phyloP scores from a whole-genome alignment of 2,113 vertebrate genomes.

The Zingel zingel region DNA sequence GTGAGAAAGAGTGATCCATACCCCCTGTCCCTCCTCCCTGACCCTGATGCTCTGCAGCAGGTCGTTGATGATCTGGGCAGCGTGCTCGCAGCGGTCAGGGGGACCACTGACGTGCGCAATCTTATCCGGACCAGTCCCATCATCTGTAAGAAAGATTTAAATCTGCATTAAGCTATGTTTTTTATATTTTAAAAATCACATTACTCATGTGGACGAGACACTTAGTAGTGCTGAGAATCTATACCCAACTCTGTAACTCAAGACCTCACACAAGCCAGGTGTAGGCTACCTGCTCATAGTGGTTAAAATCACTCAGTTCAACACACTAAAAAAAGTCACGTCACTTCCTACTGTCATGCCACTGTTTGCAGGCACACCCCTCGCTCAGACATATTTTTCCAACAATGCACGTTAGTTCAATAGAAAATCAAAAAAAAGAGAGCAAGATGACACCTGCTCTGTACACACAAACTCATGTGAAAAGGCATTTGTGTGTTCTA shows the following conservation, averaged over 20 bases:
- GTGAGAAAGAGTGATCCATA: slow-evolving; percentile 58
- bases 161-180: neutral
- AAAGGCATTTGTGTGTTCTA: neutral
- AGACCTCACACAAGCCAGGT: neutral
- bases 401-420: neutral
- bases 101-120: slow-evolving; percentile 91
- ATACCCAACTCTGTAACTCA: neutral
- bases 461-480: neutral
- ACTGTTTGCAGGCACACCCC: too few species aligned
- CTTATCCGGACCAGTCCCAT: slow-evolving; percentile 89
- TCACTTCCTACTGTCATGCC: too few species aligned
- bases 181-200: neutral
- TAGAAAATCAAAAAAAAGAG: neutral
- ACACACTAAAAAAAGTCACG: neutral
- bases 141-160: slow-evolving; percentile 77
- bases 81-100: slow-evolving; percentile 89
- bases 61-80: slow-evolving; percentile 89
- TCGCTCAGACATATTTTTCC: neutral
- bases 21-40: slow-evolving; percentile 68
- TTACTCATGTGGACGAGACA: neutral
- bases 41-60: slow-evolving; percentile 90
- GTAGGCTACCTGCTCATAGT: neutral
- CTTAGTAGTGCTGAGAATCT: neutral
- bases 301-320: neutral
- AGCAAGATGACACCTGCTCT: neutral